These are phyloP conservation scores for Cyclargus thomasi DNA, from an alignment of 1,140 invertebrate species.

Conservation along the genomic window DNA sequence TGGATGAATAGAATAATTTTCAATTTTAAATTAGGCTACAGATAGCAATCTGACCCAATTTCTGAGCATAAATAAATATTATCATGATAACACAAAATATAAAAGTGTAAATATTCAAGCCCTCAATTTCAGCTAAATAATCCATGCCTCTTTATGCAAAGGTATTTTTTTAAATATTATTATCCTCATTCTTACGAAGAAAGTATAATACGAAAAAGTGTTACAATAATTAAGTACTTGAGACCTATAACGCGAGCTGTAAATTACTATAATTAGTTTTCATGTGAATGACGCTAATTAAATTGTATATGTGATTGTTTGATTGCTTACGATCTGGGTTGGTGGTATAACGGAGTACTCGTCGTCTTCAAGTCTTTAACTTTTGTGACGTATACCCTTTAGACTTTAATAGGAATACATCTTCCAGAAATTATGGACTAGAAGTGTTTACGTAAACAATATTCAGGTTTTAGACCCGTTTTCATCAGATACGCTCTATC, in stretches of 20 bases:
- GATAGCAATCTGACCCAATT: too few species aligned
- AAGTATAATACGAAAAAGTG: neutral
- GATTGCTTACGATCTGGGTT: neutral
- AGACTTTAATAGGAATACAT: too few species aligned
- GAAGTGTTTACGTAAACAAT: neutral
- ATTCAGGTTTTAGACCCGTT: neutral
- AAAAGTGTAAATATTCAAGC: too few species aligned
- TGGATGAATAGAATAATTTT: too few species aligned
- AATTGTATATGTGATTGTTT: neutral
- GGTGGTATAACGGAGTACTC: neutral
- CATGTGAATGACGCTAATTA: neutral
- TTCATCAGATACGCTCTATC: neutral
- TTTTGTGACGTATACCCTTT: too few species aligned
- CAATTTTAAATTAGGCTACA: too few species aligned
- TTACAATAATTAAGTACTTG: slow-evolving; percentile 1
- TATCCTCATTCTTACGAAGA: neutral
- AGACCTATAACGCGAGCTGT: neutral
- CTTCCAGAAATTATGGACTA: too few species aligned
- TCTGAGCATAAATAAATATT: too few species aligned
- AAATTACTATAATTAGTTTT: neutral
- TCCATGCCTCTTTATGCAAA: too few species aligned
- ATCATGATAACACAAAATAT: too few species aligned
- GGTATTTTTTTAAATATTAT: neutral
- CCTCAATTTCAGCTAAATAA: too few species aligned
- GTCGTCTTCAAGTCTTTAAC: too few species aligned